Evolutionary conservation across 2,888 invertebrate genomes (phyloP).

Genomic region (Cheilosia soror): DNA sequence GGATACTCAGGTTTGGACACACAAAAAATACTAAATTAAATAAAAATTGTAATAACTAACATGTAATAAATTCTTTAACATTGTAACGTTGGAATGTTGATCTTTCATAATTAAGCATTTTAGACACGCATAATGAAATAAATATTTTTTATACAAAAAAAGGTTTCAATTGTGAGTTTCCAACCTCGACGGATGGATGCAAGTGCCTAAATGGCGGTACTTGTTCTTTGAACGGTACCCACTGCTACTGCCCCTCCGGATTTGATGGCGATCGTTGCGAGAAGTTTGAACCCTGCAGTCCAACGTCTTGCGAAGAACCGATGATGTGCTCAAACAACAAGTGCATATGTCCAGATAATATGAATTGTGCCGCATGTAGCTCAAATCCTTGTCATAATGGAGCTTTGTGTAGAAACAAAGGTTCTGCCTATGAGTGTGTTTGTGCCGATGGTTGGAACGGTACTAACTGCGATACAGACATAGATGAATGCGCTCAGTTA

Average conservation of each 20-base stretch:
- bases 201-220: slow-evolving; percentile 83
- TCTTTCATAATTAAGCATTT: not conserved
- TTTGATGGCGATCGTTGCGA: slow-evolving; percentile 83
- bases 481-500: slow-evolving; percentile 87
- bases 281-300: slow-evolving; percentile 80
- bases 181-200: slow-evolving; percentile 79
- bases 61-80: slow-evolving; percentile 12
- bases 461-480: slow-evolving; percentile 86
- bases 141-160: slow-evolving; percentile 15
- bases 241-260: slow-evolving; percentile 82
- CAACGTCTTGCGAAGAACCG: slow-evolving; percentile 82
- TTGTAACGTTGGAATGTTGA: slow-evolving; percentile 23
- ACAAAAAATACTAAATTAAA: slow-evolving; percentile 51
- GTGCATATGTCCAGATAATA: slow-evolving; percentile 83
- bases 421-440: slow-evolving; percentile 86
- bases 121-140: not conserved
- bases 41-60: slow-evolving; percentile 8
- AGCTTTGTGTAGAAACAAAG: slow-evolving; percentile 87
- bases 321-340: slow-evolving; percentile 82
- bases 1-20: slow-evolving; percentile 87
- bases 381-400: slow-evolving; percentile 87
- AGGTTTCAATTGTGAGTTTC: slow-evolving; percentile 83
- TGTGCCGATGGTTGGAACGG: slow-evolving; percentile 86
- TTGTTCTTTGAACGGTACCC: slow-evolving; percentile 82
- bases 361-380: slow-evolving; percentile 85